phyloP scores from a whole-genome alignment of 2,113 vertebrate species.

The Gallinago paraguaiae region DNA sequence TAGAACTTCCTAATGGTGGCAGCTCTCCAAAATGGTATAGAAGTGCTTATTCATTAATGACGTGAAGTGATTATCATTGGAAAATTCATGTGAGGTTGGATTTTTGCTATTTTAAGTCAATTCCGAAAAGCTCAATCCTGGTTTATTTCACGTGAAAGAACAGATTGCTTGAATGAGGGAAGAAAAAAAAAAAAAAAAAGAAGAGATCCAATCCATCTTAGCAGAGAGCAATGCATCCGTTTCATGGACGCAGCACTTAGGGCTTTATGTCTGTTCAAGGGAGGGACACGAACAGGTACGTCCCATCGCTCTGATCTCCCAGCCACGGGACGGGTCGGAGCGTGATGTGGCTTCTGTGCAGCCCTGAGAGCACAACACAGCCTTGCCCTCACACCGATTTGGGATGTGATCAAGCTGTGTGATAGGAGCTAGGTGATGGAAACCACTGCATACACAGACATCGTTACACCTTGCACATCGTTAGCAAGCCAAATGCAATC shows the following conservation, averaged over 20 bases:
- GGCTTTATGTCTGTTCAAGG: neutral
- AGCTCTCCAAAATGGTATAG: constrained; percentile 26
- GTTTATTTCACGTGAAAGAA: neutral
- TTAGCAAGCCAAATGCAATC: neutral
- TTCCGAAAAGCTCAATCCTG: neutral
- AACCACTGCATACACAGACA: neutral
- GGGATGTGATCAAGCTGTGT: neutral
- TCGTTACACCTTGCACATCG: neutral
- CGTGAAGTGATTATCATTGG: neutral
- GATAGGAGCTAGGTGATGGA: neutral
- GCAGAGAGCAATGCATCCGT: neutral
- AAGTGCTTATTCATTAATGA: constrained; percentile 27
- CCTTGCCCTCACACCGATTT: neutral
- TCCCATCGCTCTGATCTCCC: neutral
- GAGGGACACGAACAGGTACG: neutral
- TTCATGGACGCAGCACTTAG: neutral
- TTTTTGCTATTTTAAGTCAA: neutral
- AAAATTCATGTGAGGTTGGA: neutral
- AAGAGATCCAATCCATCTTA: neutral
- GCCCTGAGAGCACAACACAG: neutral
- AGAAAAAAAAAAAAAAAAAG: neutral
- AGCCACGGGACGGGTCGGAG: neutral
- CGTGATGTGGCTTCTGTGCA: neutral
- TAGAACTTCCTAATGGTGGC: constrained; percentile 8
- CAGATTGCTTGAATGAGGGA: neutral